Percentiles rank a stretch among this genome's conserved stretches.
These are phyloP conservation scores for Sebastes aleutianus DNA, from an alignment of 2,797 vertebrate species.

Conservation along the genomic window DNA sequence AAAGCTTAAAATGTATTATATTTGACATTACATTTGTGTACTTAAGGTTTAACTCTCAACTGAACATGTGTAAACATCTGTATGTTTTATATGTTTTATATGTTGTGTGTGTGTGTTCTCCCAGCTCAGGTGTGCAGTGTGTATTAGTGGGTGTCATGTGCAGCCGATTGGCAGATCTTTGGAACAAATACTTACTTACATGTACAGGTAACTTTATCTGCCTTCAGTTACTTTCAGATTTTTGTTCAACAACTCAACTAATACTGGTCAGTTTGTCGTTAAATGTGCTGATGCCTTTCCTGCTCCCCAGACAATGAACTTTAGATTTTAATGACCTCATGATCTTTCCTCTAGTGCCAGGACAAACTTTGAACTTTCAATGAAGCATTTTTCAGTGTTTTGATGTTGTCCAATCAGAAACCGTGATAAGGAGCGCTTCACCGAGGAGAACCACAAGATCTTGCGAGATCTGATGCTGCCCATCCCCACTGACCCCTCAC, in stretches of 20 bases:
- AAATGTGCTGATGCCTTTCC: neutral
- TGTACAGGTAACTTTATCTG: too few relatives aligned
- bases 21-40: too few relatives aligned
- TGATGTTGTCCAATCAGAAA: conserved; percentile 41
- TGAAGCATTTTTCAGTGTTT: neutral
- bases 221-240: neutral
- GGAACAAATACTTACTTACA: conserved; percentile 34
- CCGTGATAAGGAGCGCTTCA: conserved; percentile 28
- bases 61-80: too few relatives aligned
- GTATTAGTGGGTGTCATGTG: conserved; percentile 76
- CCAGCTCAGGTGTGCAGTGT: conserved; percentile 76
- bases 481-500: conserved; percentile 61
- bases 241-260: too few relatives aligned
- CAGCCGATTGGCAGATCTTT: conserved; percentile 54
- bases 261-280: neutral
- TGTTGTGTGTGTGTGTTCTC: neutral
- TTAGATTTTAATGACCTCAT: too few relatives aligned
- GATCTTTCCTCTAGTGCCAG: neutral
- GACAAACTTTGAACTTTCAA: neutral
- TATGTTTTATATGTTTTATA: too few relatives aligned
- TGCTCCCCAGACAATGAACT: too few relatives aligned
- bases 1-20: too few relatives aligned
- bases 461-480: conserved; percentile 72
- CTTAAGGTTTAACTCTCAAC: too few relatives aligned
- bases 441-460: conserved; percentile 61